Evolutionary conservation across 2,888 invertebrate genomes (phyloP).

Genomic region (Villa cingulata): DNA sequence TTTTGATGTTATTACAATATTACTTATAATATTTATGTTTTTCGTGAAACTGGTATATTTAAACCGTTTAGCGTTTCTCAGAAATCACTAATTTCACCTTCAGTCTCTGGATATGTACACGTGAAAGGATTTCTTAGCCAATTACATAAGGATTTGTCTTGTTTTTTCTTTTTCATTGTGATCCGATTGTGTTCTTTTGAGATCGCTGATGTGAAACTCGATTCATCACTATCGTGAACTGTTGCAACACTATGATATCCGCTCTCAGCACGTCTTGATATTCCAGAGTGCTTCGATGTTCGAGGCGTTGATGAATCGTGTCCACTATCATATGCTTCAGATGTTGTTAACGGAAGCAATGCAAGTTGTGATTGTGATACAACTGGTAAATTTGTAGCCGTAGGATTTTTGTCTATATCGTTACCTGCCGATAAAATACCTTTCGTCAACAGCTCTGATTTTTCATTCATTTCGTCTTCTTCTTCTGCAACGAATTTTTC

Average conservation of each 20-base stretch:
- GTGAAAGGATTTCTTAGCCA: conserved; percentile 65
- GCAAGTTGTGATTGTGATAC: conserved; percentile 32
- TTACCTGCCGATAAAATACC: not conserved
- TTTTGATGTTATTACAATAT: too few relatives aligned
- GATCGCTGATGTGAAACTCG: conserved; percentile 62
- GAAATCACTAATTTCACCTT: conserved; percentile 53
- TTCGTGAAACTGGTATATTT: not conserved
- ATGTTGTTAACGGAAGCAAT: conserved; percentile 35
- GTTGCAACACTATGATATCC: conserved; percentile 81
- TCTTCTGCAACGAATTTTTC: conserved; percentile 22
- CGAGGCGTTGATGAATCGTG: conserved; percentile 73
- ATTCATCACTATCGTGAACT: conserved; percentile 69
- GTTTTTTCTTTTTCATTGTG: conserved; percentile 45
- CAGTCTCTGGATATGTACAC: conserved; percentile 61
- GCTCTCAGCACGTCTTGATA: conserved; percentile 70
- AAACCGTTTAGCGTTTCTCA: conserved; percentile 20
- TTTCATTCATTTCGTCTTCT: conserved; percentile 31
- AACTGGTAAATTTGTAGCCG: conserved; percentile 19
- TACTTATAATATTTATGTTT: not conserved
- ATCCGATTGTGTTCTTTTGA: conserved; percentile 34
- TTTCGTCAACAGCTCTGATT: conserved; percentile 26
- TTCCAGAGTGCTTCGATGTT: conserved; percentile 68
- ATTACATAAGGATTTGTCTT: conserved; percentile 59
- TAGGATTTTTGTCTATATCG: not conserved
- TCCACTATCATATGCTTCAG: conserved; percentile 70